These are phyloP conservation scores for Drosophila crucigera DNA, from an alignment of 2,888 invertebrate species.

Conservation along the genomic window DNA sequence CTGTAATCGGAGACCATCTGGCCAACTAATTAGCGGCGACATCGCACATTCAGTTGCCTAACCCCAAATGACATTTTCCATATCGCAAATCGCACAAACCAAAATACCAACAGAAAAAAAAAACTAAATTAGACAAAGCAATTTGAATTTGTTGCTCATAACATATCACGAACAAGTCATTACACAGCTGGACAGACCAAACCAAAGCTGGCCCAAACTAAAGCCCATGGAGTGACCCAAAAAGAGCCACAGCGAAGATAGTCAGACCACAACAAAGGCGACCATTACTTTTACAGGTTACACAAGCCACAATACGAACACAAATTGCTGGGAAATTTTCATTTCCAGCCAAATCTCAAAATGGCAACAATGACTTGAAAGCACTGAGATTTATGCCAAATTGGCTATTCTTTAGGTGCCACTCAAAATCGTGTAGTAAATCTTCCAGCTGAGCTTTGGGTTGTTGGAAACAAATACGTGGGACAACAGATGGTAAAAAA, in stretches of 20 bases:
- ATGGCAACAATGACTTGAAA: slow-evolving; percentile 26
- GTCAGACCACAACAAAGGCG: slow-evolving; percentile 24
- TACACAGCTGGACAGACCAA: slow-evolving; percentile 55
- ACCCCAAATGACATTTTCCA: slow-evolving; percentile 53
- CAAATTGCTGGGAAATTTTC: slow-evolving; percentile 41
- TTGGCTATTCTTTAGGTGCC: neutral
- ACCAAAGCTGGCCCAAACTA: slow-evolving; percentile 1
- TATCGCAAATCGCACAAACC: slow-evolving; percentile 19
- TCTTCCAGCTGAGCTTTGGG: neutral
- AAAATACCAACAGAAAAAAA: slow-evolving; percentile 5
- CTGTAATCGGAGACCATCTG: slow-evolving; percentile 39
- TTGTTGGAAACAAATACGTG: neutral
- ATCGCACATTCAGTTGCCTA: slow-evolving; percentile 23
- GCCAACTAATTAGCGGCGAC: slow-evolving; percentile 33
- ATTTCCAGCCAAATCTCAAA: slow-evolving; percentile 15
- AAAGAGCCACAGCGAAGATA: slow-evolving; percentile 47
- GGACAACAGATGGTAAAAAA: neutral
- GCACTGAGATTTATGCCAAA: slow-evolving; percentile 9
- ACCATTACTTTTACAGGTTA: slow-evolving; percentile 37
- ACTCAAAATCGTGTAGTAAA: neutral
- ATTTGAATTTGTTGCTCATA: slow-evolving; percentile 70
- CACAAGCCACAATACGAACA: slow-evolving; percentile 19
- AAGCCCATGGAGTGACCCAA: slow-evolving; percentile 60
- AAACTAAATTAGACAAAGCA: slow-evolving; percentile 50
- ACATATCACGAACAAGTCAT: slow-evolving; percentile 78